A percentile compares a stretch with the other conserved stretches of the same genome.
phyloP scores from a whole-genome alignment of 2,113 vertebrate species.

The Tragulus kanchil region DNA sequence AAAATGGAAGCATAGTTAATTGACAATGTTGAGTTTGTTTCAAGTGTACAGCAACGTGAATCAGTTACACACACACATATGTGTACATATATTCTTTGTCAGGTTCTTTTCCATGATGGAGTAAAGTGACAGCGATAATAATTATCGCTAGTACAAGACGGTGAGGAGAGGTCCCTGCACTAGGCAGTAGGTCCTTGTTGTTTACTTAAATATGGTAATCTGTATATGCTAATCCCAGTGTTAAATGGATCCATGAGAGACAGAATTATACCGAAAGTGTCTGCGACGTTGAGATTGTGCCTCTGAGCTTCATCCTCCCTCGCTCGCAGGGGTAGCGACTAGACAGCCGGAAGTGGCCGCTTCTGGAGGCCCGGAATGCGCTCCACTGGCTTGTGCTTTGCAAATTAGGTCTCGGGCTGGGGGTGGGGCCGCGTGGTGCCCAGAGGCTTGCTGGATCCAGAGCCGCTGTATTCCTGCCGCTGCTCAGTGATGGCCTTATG shows the following conservation, averaged over 20 bases:
- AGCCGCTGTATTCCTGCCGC: neutral
- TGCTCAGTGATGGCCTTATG: neutral
- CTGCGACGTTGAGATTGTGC: no score
- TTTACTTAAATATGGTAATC: neutral
- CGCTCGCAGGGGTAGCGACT: accelerated
- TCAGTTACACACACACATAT: neutral
- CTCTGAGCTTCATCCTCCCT: neutral
- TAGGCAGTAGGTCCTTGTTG: neutral
- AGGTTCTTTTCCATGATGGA: neutral
- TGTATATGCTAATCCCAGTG: neutral
- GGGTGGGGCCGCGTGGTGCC: accelerated
- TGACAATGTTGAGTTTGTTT: neutral
- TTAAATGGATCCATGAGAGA: accelerated
- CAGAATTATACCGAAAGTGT: neutral
- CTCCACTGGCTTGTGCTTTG: neutral
- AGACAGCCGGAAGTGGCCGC: neutral
- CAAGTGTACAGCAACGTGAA: neutral
- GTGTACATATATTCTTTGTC: neutral
- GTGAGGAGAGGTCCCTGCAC: neutral
- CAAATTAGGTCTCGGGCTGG: neutral
- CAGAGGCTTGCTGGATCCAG: accelerated
- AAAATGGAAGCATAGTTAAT: neutral
- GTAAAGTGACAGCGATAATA: no score
- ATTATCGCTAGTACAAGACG: neutral
- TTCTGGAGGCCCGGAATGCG: neutral